Evolutionary conservation across 2,113 vertebrate genomes (phyloP).

Genomic region (Morone chrysops): DNA sequence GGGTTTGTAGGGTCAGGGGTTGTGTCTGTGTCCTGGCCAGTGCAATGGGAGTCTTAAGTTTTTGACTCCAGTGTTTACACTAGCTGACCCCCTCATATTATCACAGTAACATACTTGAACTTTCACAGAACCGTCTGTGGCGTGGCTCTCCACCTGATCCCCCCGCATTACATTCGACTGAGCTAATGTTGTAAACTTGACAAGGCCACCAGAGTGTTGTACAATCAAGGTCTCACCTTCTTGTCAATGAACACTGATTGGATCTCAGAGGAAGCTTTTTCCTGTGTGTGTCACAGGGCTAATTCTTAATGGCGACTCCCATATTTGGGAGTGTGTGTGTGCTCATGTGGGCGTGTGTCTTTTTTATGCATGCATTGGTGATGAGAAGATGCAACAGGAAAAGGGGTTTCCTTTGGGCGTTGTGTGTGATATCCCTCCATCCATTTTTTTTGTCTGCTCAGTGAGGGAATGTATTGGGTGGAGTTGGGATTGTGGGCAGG

Average conservation of each 20-base stretch:
- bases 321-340: constrained; percentile 26
- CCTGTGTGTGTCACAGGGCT: constrained; percentile 47
- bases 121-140: constrained; percentile 26
- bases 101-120: constrained; percentile 50
- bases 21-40: not conserved
- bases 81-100: constrained; percentile 27
- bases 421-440: constrained; percentile 39
- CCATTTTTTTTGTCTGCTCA: constrained; percentile 35
- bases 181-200: constrained; percentile 52
- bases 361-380: constrained; percentile 17
- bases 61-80: constrained; percentile 26
- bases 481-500: constrained; percentile 38
- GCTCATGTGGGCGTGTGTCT: constrained; percentile 10
- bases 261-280: constrained; percentile 53
- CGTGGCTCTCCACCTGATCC: constrained; percentile 24
- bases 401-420: constrained; percentile 66
- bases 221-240: constrained; percentile 42
- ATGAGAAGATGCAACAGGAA: constrained; percentile 53
- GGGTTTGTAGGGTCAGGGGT: not conserved
- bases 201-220: constrained; percentile 3
- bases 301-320: constrained; percentile 34
- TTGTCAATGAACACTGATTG: constrained; percentile 48
- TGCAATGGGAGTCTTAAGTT: constrained; percentile 9
- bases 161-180: constrained; percentile 12
- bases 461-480: constrained; percentile 61